Evolutionary conservation across 1,140 invertebrate genomes (phyloP), one percentile per base, ranked within the genome.

Genomic region (Pantala flavescens): DNA sequence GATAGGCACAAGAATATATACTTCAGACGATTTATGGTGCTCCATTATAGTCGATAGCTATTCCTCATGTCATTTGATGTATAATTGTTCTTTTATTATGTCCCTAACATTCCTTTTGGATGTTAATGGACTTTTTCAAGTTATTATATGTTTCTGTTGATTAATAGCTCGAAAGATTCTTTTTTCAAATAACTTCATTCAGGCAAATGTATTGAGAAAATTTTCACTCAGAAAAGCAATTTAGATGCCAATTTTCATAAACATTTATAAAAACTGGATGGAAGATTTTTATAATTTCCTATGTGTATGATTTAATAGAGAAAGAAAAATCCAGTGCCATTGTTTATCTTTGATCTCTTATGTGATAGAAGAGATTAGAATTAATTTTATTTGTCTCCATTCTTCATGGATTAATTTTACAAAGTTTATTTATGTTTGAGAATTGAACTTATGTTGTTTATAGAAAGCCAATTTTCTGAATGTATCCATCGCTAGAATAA

Each of bases 1-100:
- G 49, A 21, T 63, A 63, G 49, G n/a, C 49, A 63, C n/a, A 63
- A 63, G 49, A 21, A 63, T 63, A 63, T 63, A 63, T 63, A 63
- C 49, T 63, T 63, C 16, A 16, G 16, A 63, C 49, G 12, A 63
- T 63, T 63, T 63, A 16, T 63, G 49, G 49, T 63, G 49, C 49
- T 63, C 49, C 49, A 63, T 63, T 7, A 21, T 63, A 63, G 16
- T 16, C 12, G 5, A 21, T 19, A 63, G n/a, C 16, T 19, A 63
- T 63, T 63, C 49, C 49, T 63, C 12, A 14, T 63, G 49, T 63
- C 49, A 63, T 21, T 63, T 63, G 49, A 21, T 63, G 28, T 63
- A 19, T 21, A 63, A 3, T 7, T 19, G n/a, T 21, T 21, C 14
- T 19, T 16, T 63, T 63, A 63, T 63, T 16, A 14, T 19, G 5